Conservation (phyloP, 2,888 invertebrate genomes). For the Pollenia amentaria region DNA sequence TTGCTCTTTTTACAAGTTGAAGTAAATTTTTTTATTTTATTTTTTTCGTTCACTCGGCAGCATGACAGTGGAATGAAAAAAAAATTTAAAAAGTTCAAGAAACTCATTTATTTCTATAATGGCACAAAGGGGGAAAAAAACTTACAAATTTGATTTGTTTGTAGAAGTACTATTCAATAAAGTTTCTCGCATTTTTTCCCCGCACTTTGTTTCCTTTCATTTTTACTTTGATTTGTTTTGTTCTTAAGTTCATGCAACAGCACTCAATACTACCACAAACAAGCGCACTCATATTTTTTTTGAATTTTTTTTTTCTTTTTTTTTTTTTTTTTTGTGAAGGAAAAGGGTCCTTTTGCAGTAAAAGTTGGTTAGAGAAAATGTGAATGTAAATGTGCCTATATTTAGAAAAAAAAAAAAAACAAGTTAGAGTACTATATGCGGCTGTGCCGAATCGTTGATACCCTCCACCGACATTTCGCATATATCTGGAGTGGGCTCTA, state of each 20-base stretch:
- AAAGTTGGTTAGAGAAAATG: background rate
- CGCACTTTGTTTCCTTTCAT: background rate
- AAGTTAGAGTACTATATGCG: too few species aligned
- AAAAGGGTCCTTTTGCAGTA: background rate
- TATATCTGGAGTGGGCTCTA: too few species aligned
- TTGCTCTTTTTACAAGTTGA: background rate
- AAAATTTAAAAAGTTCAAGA: constrained; percentile 56
- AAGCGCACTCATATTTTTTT: background rate
- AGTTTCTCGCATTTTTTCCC: constrained; percentile 8
- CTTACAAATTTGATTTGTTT: constrained; percentile 67
- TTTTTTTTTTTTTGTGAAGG: too few species aligned
- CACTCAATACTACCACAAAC: background rate
- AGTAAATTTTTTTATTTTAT: background rate
- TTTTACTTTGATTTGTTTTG: constrained; percentile 1
- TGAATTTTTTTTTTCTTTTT: too few species aligned
- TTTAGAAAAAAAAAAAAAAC: too few species aligned
- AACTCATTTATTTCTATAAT: constrained; percentile 65
- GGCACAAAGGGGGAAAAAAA: constrained; percentile 35
- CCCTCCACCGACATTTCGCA: too few species aligned
- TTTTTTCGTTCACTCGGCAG: background rate
- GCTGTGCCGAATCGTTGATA: too few species aligned
- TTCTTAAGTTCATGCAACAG: constrained; percentile 1
- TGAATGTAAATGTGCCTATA: constrained; percentile 2
- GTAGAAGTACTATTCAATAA: constrained; percentile 57
- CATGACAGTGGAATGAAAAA: background rate